Conservation (phyloP, 2,797 vertebrate genomes). For the Sebastiscus tertius region DNA sequence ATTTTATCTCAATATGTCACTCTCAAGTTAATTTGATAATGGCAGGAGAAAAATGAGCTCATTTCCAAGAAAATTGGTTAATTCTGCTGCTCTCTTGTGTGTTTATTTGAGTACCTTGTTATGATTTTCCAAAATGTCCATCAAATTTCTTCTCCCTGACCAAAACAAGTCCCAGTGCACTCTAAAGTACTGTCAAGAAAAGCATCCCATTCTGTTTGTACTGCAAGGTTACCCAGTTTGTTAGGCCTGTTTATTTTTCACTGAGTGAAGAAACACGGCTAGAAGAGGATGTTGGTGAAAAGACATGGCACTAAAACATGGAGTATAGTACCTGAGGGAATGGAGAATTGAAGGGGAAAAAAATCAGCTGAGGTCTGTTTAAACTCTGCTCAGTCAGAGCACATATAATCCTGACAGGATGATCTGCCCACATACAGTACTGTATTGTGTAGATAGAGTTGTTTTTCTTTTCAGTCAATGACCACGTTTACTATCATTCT, state of each 20-base stretch:
- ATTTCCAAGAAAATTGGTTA: not conserved
- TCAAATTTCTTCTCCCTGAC: not conserved
- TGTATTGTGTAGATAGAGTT: slow-evolving; percentile 36
- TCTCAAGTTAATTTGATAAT: slow-evolving; percentile 26
- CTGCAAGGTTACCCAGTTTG: slow-evolving; percentile 19
- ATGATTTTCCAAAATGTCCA: not conserved
- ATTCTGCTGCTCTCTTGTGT: not conserved
- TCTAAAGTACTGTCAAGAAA: not conserved
- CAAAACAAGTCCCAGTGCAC: not conserved
- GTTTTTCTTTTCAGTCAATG: slow-evolving; percentile 42
- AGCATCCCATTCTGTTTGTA: slow-evolving; percentile 6
- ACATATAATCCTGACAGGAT: slow-evolving; percentile 50
- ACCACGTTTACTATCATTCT: slow-evolving; percentile 38
- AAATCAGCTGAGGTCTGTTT: slow-evolving; percentile 45
- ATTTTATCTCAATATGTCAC: slow-evolving; percentile 15
- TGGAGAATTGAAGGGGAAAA: slow-evolving; percentile 18
- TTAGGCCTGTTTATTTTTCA: slow-evolving; percentile 36
- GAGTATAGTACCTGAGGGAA: slow-evolving; percentile 26
- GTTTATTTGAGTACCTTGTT: not conserved
- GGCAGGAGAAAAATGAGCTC: not conserved
- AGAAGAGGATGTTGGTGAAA: slow-evolving; percentile 20
- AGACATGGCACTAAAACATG: slow-evolving; percentile 22
- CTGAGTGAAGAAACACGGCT: slow-evolving; percentile 17
- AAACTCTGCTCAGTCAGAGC: slow-evolving; percentile 48
- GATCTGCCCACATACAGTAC: slow-evolving; percentile 37